A percentile compares a stretch with the other conserved stretches of the same genome.
Conservation (phyloP, 2,113 vertebrate species). For the Antechinus flavipes region DNA sequence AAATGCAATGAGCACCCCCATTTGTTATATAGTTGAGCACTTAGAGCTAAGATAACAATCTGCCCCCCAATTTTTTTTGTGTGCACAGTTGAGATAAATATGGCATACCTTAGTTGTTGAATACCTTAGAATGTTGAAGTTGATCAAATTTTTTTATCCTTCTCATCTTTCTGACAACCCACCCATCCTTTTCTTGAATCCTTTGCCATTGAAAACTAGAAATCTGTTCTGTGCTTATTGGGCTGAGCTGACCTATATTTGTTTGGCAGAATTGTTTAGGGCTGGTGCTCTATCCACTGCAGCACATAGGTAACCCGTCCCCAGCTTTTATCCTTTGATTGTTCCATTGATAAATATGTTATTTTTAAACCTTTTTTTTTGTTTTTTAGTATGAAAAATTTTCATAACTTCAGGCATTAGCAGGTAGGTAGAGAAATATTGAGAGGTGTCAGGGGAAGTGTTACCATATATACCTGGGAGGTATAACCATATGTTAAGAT, state of each 20-base stretch:
- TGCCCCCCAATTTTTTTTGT: too few species aligned
- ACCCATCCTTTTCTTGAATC: neutral
- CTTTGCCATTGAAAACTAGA: neutral
- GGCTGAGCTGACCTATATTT: neutral
- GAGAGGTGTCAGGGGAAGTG: neutral
- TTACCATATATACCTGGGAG: neutral
- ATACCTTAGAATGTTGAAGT: neutral
- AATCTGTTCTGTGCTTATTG: neutral
- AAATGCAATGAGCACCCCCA: neutral
- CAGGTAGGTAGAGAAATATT: neutral
- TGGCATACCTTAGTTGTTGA: neutral
- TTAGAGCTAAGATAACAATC: neutral
- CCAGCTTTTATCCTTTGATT: too few species aligned
- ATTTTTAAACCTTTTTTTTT: neutral
- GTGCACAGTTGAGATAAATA: neutral
- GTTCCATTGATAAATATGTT: neutral
- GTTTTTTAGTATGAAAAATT: neutral
- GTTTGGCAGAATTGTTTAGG: neutral
- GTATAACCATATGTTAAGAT: neutral
- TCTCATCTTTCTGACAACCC: too few species aligned
- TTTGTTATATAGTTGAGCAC: neutral
- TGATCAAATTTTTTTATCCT: neutral
- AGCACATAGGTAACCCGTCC: too few species aligned
- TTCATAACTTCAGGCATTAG: neutral
- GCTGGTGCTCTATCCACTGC: too few species aligned